Percentiles rank a stretch among this genome's conserved stretches.
Evolutionary conservation across 2,797 vertebrate species (phyloP).

Genomic region (Dromococcyx pavoninus): DNA sequence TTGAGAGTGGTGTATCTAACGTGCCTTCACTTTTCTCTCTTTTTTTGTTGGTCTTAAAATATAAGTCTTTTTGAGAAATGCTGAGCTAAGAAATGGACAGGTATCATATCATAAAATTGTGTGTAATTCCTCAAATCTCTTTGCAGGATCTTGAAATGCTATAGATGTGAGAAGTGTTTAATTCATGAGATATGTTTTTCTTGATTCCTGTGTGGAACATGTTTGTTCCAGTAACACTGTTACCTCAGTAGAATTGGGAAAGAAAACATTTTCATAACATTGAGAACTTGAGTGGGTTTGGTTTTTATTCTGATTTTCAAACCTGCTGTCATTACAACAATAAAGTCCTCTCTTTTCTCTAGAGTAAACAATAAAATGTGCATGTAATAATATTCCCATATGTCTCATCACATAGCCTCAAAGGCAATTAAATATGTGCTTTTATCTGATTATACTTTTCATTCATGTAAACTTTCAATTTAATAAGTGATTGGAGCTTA

Average conservation of each 20-base stretch:
- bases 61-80: neutral
- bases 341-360: neutral
- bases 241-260: neutral
- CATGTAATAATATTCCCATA: neutral
- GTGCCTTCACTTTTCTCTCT: neutral
- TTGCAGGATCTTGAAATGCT: neutral
- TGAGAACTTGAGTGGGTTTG: neutral
- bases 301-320: slow-evolving; percentile 6
- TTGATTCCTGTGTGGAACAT: neutral
- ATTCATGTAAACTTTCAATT: neutral
- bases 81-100: neutral
- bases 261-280: neutral
- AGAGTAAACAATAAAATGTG: neutral
- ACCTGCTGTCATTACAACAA: neutral
- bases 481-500: neutral
- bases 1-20: neutral
- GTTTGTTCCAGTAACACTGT: neutral
- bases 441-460: neutral
- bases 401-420: neutral
- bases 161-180: neutral
- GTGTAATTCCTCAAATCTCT: neutral
- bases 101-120: neutral
- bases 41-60: neutral
- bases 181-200: neutral
- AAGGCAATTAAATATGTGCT: neutral